phyloP scores from a whole-genome alignment of 2,888 invertebrate genomes.

The Aspidiotus destructor region DNA sequence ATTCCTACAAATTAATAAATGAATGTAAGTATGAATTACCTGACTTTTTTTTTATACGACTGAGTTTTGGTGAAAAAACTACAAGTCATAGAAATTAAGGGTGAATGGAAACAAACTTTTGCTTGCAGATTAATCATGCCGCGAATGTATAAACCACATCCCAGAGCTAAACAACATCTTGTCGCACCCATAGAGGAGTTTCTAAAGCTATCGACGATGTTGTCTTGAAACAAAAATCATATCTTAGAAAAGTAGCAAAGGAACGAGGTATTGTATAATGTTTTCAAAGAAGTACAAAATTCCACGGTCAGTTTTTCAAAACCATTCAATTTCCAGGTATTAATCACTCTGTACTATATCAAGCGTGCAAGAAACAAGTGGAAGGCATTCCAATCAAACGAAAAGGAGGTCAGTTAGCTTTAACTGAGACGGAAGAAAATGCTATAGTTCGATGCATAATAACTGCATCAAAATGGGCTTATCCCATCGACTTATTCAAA shows the following conservation, averaged over 20 bases:
- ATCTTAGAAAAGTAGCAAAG: not conserved
- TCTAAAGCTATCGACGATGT: not conserved
- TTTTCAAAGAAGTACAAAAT: not conserved
- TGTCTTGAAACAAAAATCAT: not conserved
- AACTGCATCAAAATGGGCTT: not conserved
- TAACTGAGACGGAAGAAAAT: not conserved
- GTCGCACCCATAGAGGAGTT: not conserved
- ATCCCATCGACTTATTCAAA: not conserved
- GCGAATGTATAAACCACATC: not conserved
- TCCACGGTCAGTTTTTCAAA: not conserved
- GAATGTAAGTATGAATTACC: too few species aligned
- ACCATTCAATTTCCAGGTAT: not conserved
- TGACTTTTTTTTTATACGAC: too few species aligned
- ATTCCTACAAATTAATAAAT: too few species aligned
- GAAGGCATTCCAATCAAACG: not conserved
- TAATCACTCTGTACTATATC: not conserved
- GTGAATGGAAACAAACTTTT: not conserved
- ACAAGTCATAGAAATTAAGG: not conserved
- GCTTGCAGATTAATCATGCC: not conserved
- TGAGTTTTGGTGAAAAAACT: too few species aligned
- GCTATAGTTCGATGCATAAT: not conserved
- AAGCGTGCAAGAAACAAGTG: not conserved
- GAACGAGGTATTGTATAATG: not conserved
- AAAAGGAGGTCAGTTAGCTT: not conserved
- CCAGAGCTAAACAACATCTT: not conserved